Base-by-base conservation (phyloP, 2,797 vertebrate genomes). In the Sternotherus odoratus region DNA sequence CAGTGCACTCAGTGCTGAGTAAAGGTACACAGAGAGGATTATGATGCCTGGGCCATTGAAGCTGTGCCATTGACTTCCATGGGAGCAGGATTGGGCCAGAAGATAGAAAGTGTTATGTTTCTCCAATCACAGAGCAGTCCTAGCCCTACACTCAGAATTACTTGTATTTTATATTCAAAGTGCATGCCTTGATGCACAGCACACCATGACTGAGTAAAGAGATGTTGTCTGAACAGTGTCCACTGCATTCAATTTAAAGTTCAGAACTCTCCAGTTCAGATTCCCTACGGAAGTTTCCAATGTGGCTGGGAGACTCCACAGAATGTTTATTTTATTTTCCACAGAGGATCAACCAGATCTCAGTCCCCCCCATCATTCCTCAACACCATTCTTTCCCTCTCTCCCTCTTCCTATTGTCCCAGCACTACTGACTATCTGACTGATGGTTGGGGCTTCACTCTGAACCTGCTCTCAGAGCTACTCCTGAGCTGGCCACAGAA, bases 391-490 rank as follows among this genome's bases (percentile, higher is more conserved):
- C 46, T 74, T 43, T 53, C 77, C 56, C n/a, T 92, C 51, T 53
- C 88, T 74, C 50, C 5, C 33, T 77, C 2, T 69, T 6, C 0
- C 0, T 46, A 0, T 12, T 0, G 0, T 79, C 0, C 0, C 53
- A 60, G 66, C 2, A 0, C 54, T 75, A 0, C 60, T 78, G 63
- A 39, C 15, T 26, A 81, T 23, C 80, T 89, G 87, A 79, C 77
- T 63, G 0, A 43, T 43, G 0, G 48, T 53, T 72, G 54, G 79
- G 30, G 23, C 56, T 80, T 89, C 83, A 60, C 26, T 79, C 81
- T 63, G 51, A 84, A 74, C 57, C 53, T 90, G 82, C 21, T 53
- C 21, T 54, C 79, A 85, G 80, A 36, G 66, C 36, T 43, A 28
- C 46, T 49, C n/a, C 51, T 48, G 39, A 2, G 21, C 11, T 0